Percentiles rank a stretch among this genome's conserved stretches.
Evolutionary conservation across 2,888 invertebrate species (phyloP).

Genomic region (Pristionchus fissidentatus): DNA sequence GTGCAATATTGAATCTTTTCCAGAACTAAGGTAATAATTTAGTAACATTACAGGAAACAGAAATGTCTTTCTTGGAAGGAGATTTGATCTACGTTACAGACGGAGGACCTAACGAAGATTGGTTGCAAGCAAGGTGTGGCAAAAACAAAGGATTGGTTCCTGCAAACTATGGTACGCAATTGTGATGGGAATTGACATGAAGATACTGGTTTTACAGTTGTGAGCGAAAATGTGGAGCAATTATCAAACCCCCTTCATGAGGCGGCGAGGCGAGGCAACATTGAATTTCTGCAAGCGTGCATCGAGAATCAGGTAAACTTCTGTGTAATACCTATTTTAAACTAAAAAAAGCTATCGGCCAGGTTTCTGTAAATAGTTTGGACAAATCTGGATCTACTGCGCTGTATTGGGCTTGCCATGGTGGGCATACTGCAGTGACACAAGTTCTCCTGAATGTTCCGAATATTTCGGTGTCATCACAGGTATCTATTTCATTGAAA

Average conservation of each 20-base stretch:
- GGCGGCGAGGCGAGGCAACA: conserved; percentile 82
- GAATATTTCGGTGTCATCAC: conserved; percentile 78
- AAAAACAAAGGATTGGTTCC: conserved; percentile 66
- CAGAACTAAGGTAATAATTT: neutral
- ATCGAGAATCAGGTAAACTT: conserved; percentile 79
- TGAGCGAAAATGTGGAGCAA: conserved; percentile 77
- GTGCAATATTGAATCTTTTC: neutral
- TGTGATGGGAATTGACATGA: neutral
- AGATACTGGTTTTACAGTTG: conserved; percentile 56
- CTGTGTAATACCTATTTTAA: neutral
- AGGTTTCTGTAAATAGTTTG: conserved; percentile 81
- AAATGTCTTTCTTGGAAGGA: conserved; percentile 82
- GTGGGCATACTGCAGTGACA: conserved; percentile 81
- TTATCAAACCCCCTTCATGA: conserved; percentile 82
- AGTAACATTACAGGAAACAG: conserved; percentile 75
- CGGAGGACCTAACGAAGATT: conserved; percentile 64
- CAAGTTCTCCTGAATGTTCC: conserved; percentile 78
- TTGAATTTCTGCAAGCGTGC: conserved; percentile 81
- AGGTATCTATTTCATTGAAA: conserved; percentile 72
- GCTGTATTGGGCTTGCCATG: conserved; percentile 82
- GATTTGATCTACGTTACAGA: conserved; percentile 77
- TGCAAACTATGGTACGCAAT: conserved; percentile 60
- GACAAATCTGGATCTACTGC: conserved; percentile 83
- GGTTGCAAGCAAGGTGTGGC: conserved; percentile 64
- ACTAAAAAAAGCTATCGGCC: neutral